A percentile compares a stretch with the other conserved stretches of the same genome.
Evolutionary conservation across 35 echinoderm and acorn worm genomes (phyloP).

Genomic region (Ophioderma brevispina): DNA sequence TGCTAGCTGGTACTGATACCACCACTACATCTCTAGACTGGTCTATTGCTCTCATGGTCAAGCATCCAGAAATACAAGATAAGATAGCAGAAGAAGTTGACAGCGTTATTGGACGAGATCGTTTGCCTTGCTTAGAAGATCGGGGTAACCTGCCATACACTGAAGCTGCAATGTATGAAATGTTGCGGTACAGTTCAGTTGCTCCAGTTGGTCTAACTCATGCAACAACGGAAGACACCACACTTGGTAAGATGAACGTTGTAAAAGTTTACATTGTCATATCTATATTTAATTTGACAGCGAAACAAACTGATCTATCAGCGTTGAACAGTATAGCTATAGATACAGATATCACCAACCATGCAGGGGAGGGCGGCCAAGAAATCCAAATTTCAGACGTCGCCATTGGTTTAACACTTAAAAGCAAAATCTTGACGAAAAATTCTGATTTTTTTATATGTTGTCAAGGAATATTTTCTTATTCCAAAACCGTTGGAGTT

Average conservation of each 20-base stretch:
- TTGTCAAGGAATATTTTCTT: too few species aligned
- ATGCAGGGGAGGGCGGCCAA: too few species aligned
- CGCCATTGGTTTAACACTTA: too few species aligned
- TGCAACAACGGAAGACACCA: constrained; percentile 16
- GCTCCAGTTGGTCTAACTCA: constrained; percentile 39
- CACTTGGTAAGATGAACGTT: constrained; percentile 22
- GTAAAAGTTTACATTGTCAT: too few species aligned
- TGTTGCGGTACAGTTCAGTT: constrained; percentile 27
- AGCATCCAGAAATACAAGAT: constrained; percentile 37
- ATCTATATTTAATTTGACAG: too few species aligned
- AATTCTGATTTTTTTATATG: too few species aligned
- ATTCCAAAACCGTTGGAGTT: too few species aligned
- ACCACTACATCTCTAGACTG: constrained; percentile 44
- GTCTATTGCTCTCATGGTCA: neutral
- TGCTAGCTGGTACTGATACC: constrained; percentile 40
- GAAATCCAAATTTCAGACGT: too few species aligned
- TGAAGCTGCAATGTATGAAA: constrained; percentile 28
- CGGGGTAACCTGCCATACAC: constrained; percentile 36
- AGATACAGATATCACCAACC: too few species aligned
- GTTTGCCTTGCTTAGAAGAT: constrained; percentile 38
- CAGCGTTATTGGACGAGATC: constrained; percentile 25
- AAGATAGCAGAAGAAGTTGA: constrained; percentile 44
- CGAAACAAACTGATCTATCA: too few species aligned
- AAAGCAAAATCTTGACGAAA: too few species aligned
- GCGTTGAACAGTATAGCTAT: too few species aligned